Evolutionary conservation across 2,888 invertebrate species (phyloP), one percentile per base, ranked within the genome.

Genomic region (Acanthosepion lycidas): DNA sequence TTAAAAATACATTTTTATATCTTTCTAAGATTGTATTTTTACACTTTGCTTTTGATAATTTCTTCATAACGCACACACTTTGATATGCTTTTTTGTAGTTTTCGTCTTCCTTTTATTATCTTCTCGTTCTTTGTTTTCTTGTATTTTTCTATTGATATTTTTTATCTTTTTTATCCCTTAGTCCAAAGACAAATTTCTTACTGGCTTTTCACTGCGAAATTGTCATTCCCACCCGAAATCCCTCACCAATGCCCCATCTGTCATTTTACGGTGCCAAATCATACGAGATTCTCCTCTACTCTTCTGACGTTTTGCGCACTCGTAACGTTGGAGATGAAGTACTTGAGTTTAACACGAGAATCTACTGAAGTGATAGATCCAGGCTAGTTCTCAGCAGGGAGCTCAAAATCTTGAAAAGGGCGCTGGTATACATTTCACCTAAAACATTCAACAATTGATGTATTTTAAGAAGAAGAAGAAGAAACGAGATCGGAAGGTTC

Each of bases 321-420:
- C 78, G 78, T 78, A 78, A 78, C 78, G 78, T n/a, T 33, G n/a
- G 12, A 78, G 78, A 12, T 33, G 78, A 33, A 78, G n/a, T n/a
- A 78, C 78, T 78, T 78, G 78, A 78, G 78, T 33, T 33, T n/a
- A 78, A 78, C 78, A 78, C 3, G 33, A n/a, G 78, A 59, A 59
- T 59, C 59, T 59, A 59, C 59, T 59, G 59, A 78, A 78, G n/a
- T 78, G 78, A 78, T 78, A 78, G 78, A 78, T 78, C 78, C 15
- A 78, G 78, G 78, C 78, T 78, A 78, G n/a, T 78, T 78, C 78
- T n/a, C 78, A 78, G n/a, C 78, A n/a, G 78, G 78, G 78, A 78
- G 78, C 78, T 33, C n/a, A 33, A 78, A 78, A 78, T 78, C 78
- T 78, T 78, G n/a, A n/a, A 78, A 15, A n/a, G 12, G n/a, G 18